phyloP scores from a whole-genome alignment of 2,888 invertebrate genomes.

The Mantis religiosa region DNA sequence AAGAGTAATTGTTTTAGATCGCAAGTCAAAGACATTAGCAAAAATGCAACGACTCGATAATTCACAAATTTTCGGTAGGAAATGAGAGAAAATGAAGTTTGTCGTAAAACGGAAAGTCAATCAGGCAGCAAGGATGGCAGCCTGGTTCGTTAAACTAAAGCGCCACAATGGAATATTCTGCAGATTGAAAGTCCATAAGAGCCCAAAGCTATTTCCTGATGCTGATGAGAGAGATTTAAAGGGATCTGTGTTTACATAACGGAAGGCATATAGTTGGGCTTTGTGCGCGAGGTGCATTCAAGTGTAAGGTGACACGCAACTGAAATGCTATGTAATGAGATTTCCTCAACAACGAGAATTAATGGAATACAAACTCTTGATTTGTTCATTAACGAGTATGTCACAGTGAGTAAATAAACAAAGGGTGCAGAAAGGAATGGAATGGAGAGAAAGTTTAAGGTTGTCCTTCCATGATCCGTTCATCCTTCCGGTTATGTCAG shows the following conservation, averaged over 20 bases:
- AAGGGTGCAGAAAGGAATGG: no score
- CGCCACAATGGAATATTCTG: no score
- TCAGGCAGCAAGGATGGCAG: neutral
- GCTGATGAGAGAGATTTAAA: neutral
- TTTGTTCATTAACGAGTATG: no score
- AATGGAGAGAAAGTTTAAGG: no score
- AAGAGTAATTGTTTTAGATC: neutral
- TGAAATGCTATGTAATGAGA: neutral
- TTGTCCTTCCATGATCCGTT: no score
- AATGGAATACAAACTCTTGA: no score
- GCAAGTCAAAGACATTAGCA: neutral
- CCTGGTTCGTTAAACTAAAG: no score
- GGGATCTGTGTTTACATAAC: neutral
- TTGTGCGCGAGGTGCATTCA: neutral
- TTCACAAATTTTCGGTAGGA: neutral
- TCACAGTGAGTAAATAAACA: no score
- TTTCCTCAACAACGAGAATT: neutral
- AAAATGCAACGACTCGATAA: neutral
- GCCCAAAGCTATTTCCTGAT: neutral
- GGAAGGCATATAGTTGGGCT: neutral
- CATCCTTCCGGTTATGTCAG: no score
- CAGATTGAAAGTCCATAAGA: neutral
- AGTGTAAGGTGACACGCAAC: neutral
- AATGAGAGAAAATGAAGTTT: neutral
- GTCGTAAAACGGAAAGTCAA: neutral